Evolutionary conservation across 2,888 invertebrate genomes (phyloP).

Genomic region (Phaedon cochleariae): DNA sequence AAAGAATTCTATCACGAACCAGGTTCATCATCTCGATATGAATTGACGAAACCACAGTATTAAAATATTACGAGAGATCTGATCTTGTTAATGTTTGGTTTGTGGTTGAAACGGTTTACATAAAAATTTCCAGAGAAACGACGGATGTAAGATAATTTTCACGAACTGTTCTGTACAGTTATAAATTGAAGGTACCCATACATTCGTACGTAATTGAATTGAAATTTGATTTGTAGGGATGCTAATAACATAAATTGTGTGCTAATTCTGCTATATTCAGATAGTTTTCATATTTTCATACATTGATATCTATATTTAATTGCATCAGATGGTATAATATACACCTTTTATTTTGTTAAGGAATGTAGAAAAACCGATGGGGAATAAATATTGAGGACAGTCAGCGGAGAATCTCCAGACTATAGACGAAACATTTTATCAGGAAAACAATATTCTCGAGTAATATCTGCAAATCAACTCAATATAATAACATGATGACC

Average conservation of each 20-base stretch:
- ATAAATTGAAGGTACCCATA: too few species aligned
- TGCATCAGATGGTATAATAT: too few species aligned
- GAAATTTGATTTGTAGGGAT: constrained; percentile 1
- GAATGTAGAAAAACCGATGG: too few species aligned
- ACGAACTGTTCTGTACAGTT: background rate
- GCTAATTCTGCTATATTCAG: constrained; percentile 6
- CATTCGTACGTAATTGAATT: background rate
- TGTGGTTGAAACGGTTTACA: constrained; percentile 5
- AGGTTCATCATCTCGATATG: background rate
- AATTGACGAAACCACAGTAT: constrained; percentile 3
- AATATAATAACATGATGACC: too few species aligned
- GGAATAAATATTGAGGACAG: too few species aligned
- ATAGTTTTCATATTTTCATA: background rate
- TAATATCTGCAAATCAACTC: too few species aligned
- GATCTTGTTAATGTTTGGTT: background rate
- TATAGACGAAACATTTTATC: too few species aligned
- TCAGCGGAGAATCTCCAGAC: too few species aligned
- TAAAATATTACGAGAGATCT: background rate
- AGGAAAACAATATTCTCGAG: too few species aligned
- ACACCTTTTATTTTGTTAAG: too few species aligned
- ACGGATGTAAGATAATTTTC: background rate
- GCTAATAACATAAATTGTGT: constrained; percentile 8
- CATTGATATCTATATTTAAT: too few species aligned
- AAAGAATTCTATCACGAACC: background rate
- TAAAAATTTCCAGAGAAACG: background rate